Conservation (phyloP, 2,888 invertebrate species). For the Melikaiella ostensackeni region DNA sequence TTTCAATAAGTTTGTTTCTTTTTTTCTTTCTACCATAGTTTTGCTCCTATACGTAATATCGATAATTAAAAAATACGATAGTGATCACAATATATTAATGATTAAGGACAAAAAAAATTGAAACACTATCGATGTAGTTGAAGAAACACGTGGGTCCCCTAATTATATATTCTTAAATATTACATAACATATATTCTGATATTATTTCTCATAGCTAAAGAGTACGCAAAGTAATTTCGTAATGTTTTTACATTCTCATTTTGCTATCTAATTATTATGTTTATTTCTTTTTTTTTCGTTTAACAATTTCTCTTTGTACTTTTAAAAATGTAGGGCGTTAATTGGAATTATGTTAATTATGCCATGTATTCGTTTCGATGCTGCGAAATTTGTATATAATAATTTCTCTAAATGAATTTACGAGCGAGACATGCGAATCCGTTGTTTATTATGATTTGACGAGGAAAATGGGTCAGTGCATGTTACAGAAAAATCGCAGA, state of each 20-base stretch:
- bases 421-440: neutral
- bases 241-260: constrained; percentile 18
- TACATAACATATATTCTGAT: constrained; percentile 73
- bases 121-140: constrained; percentile 71
- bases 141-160: constrained; percentile 71
- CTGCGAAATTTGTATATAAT: constrained; percentile 36
- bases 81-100: constrained; percentile 59
- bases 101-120: constrained; percentile 61
- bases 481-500: constrained; percentile 7
- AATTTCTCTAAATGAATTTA: constrained; percentile 4
- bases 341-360: constrained; percentile 20
- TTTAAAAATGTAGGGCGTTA: constrained; percentile 37
- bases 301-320: constrained; percentile 51
- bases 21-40: constrained; percentile 44
- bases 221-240: constrained; percentile 30
- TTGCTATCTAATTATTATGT: constrained; percentile 51
- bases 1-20: constrained; percentile 29
- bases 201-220: constrained; percentile 73
- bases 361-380: constrained; percentile 12
- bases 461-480: constrained; percentile 32
- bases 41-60: constrained; percentile 62
- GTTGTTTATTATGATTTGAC: constrained; percentile 33
- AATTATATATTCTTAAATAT: constrained; percentile 74
- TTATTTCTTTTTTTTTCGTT: constrained; percentile 52
- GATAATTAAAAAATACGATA: constrained; percentile 62